Base-by-base conservation (phyloP, 2,113 vertebrate species). In the Perca flavescens region DNA sequence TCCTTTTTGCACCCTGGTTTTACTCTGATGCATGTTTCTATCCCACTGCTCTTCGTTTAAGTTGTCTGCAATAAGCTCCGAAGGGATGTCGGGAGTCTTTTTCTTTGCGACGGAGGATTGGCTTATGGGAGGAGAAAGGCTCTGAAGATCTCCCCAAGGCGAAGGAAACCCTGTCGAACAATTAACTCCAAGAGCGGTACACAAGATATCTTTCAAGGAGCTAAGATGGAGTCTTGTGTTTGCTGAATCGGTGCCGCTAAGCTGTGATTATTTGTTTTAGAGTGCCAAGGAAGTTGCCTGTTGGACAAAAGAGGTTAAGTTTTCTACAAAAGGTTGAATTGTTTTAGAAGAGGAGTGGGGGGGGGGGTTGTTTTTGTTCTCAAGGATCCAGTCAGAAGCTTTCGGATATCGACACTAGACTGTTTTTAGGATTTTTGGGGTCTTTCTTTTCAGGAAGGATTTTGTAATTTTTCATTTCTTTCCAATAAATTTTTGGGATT, bases 391-490 rank as follows among this genome's bases (percentile, higher is more conserved):
- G n/a, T 60, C 77, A 76, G 85, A 86, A 86, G 76, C 80, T 82
- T 88, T 86, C 70, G 93, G 92, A 93, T 94, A 92, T 85, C 85
- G 10, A 56, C 46, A 79, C 53, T 82, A 86, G 86, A 91, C 90
- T 91, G 68, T 82, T 81, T 74, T 74, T 76, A 91, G 84, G 85
- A 86, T 85, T 90, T 90, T 89, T 80, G 67, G 82, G 76, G 67
- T 89, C 81, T 91, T 86, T 91, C 74, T 85, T 89, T 88, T 88
- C 62, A 50, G 46, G 65, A 79, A 83, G 80, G 85, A 87, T 88
- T 91, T 92, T 91, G 54, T 77, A 40, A 25, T 91, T 78, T 76
- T 72, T 28, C 31, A 71, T 15, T 65, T 64, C 50, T 86, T 69
- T 90, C 34, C 62, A 70, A 5, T 79, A 2, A 4, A 4, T 81